Conservation (phyloP, 2,888 invertebrate species). For the Carabus problematicus region DNA sequence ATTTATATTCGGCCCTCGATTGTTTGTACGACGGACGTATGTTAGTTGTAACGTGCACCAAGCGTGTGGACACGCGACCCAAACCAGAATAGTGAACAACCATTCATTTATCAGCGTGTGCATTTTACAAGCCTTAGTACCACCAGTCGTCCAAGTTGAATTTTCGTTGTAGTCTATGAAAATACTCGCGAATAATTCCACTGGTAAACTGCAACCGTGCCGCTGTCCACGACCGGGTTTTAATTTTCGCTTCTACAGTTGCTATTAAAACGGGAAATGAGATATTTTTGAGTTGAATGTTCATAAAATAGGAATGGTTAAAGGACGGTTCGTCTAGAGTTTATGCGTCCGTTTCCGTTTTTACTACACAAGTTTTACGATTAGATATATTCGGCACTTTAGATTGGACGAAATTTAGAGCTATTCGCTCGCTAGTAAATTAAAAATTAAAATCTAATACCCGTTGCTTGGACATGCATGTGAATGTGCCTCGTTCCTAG, state of each 20-base stretch:
- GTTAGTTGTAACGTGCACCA: no score
- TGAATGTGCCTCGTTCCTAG: no score
- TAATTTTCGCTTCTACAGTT: neutral
- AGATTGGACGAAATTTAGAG: conserved; percentile 2
- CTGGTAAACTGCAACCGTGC: no score
- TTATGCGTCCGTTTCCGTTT: conserved; percentile 8
- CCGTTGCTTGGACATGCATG: no score
- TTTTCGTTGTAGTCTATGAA: neutral
- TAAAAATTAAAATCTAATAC: conserved; percentile 11
- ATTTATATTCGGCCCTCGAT: no score
- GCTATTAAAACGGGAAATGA: conserved; percentile 11
- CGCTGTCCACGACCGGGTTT: no score
- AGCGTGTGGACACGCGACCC: no score
- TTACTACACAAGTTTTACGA: conserved; percentile 13
- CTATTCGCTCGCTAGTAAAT: neutral
- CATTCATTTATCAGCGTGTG: no score
- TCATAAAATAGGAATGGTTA: conserved; percentile 9
- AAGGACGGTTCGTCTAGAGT: conserved; percentile 5
- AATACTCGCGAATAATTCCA: neutral
- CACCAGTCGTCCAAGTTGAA: no score
- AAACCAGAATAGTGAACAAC: no score
- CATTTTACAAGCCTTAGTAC: no score
- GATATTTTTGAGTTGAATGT: conserved; percentile 13
- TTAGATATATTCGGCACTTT: conserved; percentile 15
- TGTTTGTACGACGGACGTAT: no score